Percentiles rank a stretch among this genome's conserved stretches.
Conservation (phyloP, 1,140 invertebrate species). For the Tyrophagus putrescentiae region DNA sequence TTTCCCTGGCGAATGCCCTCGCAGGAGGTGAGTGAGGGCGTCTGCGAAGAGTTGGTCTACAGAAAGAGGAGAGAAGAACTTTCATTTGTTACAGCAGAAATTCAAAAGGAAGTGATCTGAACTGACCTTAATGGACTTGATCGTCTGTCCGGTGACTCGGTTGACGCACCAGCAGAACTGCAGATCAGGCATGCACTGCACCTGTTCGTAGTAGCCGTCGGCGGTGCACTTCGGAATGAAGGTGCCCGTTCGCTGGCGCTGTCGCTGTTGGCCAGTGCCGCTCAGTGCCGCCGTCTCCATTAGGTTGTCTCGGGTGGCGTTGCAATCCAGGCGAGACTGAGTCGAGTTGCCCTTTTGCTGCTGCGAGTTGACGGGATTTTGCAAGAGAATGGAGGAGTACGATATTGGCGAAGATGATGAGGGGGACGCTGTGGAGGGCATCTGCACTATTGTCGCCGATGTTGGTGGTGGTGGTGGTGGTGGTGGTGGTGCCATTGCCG, state of each 20-base stretch:
- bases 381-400: no score
- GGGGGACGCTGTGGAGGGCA: no score
- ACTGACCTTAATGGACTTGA: conserved; percentile 1
- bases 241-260: neutral
- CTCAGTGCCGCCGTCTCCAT: neutral
- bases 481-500: neutral
- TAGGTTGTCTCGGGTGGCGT: neutral
- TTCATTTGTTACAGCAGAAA: neutral
- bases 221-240: conserved; percentile 13
- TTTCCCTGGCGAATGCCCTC: conserved; percentile 1
- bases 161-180: conserved; percentile 19
- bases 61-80: neutral
- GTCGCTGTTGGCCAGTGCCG: neutral
- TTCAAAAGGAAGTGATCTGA: neutral
- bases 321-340: neutral
- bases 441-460: no score
- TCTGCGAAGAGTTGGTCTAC: neutral
- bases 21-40: neutral
- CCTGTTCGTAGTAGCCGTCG: conserved; percentile 11
- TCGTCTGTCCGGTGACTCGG: neutral
- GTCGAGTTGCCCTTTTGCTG: neutral
- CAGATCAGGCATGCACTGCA: neutral
- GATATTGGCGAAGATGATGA: no score
- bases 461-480: no score
- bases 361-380: neutral